Conservation (phyloP, 2,113 vertebrate genomes). For the Erythrocercus mccallii region DNA sequence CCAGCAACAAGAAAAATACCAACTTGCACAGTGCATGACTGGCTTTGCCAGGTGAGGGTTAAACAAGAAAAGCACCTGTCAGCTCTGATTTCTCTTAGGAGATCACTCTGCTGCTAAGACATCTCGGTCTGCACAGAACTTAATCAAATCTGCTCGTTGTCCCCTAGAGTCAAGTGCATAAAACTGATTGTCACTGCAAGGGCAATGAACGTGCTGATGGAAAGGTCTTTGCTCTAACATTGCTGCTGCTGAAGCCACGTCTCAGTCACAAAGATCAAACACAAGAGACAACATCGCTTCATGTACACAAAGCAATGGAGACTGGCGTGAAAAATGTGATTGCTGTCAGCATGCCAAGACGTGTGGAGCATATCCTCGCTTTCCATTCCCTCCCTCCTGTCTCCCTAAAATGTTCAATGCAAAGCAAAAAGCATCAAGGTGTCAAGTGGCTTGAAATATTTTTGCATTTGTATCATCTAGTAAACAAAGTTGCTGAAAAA, state of each 20-base stretch:
- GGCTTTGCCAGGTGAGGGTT: not conserved
- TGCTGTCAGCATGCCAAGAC: not conserved
- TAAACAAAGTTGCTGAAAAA: conserved; percentile 49
- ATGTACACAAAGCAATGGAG: not conserved
- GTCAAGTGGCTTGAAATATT: not conserved
- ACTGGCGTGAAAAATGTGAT: not conserved
- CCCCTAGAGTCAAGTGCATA: not conserved
- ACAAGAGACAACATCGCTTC: not conserved
- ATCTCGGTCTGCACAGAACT: not conserved
- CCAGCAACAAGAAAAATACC: not conserved
- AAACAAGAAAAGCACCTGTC: not conserved
- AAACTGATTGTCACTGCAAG: not conserved
- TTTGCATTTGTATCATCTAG: conserved; percentile 23
- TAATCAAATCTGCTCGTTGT: not conserved
- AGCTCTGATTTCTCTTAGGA: not conserved
- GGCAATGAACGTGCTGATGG: not conserved
- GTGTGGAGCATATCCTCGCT: not conserved
- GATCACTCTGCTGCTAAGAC: not conserved
- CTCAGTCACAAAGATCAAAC: not conserved
- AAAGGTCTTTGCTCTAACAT: not conserved
- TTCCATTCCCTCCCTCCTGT: not conserved
- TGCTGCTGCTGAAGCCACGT: not conserved
- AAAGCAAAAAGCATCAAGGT: not conserved
- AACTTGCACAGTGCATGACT: not conserved
- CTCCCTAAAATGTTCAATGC: not conserved